phyloP scores from a whole-genome alignment of 2,888 invertebrate genomes.

The Dicyrtomina minuta region DNA sequence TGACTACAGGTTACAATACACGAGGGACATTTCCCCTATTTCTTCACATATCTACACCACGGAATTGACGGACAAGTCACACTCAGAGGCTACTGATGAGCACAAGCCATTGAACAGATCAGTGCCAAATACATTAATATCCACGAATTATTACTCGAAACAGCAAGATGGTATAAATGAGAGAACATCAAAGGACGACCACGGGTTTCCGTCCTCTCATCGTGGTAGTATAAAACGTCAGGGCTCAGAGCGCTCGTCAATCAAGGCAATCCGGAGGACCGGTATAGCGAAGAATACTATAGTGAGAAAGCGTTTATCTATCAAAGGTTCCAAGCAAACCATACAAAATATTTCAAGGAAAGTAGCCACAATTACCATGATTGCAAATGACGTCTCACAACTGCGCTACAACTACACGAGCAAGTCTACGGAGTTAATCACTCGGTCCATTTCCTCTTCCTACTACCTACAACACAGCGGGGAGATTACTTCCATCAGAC shows the following conservation, averaged over 20 bases:
- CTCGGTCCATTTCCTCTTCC: neutral
- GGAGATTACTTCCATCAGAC: conserved; percentile 11
- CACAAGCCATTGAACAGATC: neutral
- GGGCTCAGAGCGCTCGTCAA: too few relatives aligned
- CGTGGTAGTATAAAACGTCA: too few relatives aligned
- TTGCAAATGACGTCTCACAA: too few relatives aligned
- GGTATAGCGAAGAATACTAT: too few relatives aligned
- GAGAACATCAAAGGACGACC: too few relatives aligned
- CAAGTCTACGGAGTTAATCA: neutral
- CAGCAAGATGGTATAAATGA: too few relatives aligned
- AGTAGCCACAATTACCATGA: too few relatives aligned
- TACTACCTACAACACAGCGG: conserved; percentile 6
- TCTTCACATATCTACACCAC: neutral
- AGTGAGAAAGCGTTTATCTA: neutral
- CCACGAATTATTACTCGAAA: neutral
- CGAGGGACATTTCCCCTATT: neutral
- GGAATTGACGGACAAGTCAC: neutral
- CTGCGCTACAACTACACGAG: neutral
- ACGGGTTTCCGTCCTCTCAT: too few relatives aligned
- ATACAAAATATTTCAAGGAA: too few relatives aligned
- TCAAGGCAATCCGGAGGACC: too few relatives aligned
- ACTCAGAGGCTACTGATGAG: neutral
- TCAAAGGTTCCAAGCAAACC: neutral
- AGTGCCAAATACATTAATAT: conserved; percentile 16
- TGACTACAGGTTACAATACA: too few relatives aligned